Evolutionary conservation across 2,888 invertebrate species (phyloP), one percentile per base, ranked within the genome.

Genomic region (Melinopterus prodromus): DNA sequence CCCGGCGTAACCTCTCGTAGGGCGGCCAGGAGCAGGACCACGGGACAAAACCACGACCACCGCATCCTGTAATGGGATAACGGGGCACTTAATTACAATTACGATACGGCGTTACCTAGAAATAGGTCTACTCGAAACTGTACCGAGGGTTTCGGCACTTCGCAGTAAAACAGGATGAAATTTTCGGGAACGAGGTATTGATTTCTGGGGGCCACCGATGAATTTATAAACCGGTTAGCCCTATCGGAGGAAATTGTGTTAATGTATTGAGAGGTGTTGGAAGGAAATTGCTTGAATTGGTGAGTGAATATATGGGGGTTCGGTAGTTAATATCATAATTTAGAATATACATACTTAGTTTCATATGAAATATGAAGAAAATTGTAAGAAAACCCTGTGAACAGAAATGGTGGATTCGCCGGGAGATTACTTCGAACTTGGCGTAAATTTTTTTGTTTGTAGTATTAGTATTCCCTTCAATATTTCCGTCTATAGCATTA

Each of bases 1-100:
- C 90, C 90, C 81, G 90, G 88, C 84, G 85, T 86, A 70, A 86
- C 88, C 83, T 86, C 85, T 81, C 86, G 85, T 79, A 77, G 70
- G 78, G 78, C 37, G 77, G 77, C 71, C 53, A 80, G 81, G 71
- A 80, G 76, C 72, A 80, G 79, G 71, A 84, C 82, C 79, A 84
- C 83, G 69, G 84, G 81, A 77, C 82, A 83, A 78, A 86, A 80
- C 85, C 86, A 85, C 84, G 53, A 53, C 53, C 85, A 83, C 86
- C 86, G 84, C 87, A 87, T 88, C 84, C 87, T 87, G 85, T 36
- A 86, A 86, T 79, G 82, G 79, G 79, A 82, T 77, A 81, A 79
- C 71, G 77, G 53, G 53, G 74, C 36, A 80, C 78, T 80, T 80
- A 80, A 80, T 80, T 80, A 80, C 76, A 26, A 80, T 80, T 80